phyloP scores from a whole-genome alignment of 2,113 vertebrate species.

The Rhinoderma darwinii region DNA sequence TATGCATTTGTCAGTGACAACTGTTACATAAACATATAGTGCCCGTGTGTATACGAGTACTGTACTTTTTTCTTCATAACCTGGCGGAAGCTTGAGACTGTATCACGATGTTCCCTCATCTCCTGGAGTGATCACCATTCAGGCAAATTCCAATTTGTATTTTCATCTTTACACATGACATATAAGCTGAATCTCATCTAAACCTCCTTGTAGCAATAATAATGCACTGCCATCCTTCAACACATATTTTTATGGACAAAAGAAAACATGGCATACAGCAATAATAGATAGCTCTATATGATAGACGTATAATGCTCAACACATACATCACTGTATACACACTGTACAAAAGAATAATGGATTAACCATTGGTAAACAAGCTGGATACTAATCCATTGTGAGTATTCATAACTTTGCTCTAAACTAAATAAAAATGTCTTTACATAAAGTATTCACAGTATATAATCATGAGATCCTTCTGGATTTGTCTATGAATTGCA shows the following conservation, averaged over 20 bases:
- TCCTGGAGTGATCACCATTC: background rate
- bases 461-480: background rate
- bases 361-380: background rate
- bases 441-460: background rate
- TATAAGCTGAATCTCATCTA: constrained; percentile 28
- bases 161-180: constrained; percentile 13
- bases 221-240: constrained; percentile 7
- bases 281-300: constrained; percentile 16
- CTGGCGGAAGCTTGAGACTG: background rate
- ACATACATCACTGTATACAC: background rate
- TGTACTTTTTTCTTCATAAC: background rate
- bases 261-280: background rate
- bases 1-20: background rate
- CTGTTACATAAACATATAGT: background rate
- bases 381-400: background rate
- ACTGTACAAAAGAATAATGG: background rate
- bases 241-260: constrained; percentile 7
- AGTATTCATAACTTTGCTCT: background rate
- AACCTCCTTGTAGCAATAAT: background rate
- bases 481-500: background rate
- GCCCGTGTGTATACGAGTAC: background rate
- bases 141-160: constrained; percentile 31
- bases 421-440: background rate
- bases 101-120: background rate
- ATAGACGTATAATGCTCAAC: background rate